Conservation (phyloP, 2,888 invertebrate species). For the Synanthedon myopaeformis region DNA sequence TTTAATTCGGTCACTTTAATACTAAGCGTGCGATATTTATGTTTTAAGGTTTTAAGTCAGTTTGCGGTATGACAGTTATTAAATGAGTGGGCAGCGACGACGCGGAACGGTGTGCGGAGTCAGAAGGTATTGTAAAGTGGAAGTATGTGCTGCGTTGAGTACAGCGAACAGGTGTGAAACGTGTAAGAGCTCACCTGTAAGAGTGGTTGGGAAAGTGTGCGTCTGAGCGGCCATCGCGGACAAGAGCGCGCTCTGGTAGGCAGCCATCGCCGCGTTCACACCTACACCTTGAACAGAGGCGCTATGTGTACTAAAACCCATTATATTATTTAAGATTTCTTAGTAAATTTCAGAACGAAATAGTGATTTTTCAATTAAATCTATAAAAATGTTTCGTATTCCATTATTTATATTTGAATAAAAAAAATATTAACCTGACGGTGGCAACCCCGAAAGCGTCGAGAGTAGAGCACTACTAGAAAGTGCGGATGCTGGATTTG, state of each 20-base stretch:
- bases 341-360: neutral
- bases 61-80: no score
- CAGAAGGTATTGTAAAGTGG: no score
- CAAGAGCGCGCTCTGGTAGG: conserved; percentile 61
- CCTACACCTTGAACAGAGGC: conserved; percentile 36
- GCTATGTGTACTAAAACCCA: neutral
- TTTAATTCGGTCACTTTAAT: no score
- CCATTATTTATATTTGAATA: no score
- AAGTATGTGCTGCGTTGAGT: no score
- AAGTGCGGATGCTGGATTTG: conserved; percentile 42
- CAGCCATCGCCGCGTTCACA: conserved; percentile 65
- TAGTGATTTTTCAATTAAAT: no score
- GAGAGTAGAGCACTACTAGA: conserved; percentile 56
- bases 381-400: no score
- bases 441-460: conserved; percentile 54
- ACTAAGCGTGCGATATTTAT: no score
- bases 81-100: no score
- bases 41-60: no score
- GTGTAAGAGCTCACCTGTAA: conserved; percentile 33
- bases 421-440: conserved; percentile 34
- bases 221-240: conserved; percentile 67
- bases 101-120: no score
- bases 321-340: neutral
- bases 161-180: no score
- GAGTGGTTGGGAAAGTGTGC: conserved; percentile 49